Evolutionary conservation across 2,797 vertebrate genomes (phyloP), one percentile per base, ranked within the genome.

Genomic region (Alcedo atthis): DNA sequence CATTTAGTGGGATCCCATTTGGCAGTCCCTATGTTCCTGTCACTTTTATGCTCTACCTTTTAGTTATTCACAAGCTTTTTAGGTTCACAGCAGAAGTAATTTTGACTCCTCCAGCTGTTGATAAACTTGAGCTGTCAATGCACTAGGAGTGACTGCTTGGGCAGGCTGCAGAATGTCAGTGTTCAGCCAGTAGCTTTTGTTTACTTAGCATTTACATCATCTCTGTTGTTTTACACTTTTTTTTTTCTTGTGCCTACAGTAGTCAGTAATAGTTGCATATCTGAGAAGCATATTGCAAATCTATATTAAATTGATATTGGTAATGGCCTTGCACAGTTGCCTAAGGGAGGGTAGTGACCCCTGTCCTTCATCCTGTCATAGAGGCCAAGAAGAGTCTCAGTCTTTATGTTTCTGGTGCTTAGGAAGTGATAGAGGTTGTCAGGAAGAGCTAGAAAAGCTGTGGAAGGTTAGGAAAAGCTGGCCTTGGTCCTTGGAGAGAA

Each of bases 71-170:
- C 35, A 21, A 78, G 69, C 77, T 94, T 82, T 67, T 42, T 88
- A 90, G 76, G 57, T 92, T 91, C 15, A 20, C 43, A 63, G 77
- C 21, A 89, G 89, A 91, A 94, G 86, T 87, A 85, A 92, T 93
- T 83, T 91, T 85, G 87, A 92, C 87, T 93, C 59, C 78, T 81
- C 81, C 73, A 90, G 93, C 91, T 92, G 86, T 87, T 95, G 91
- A 90, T 92, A 95, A 92, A 92, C 69, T 87, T 42, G 33, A 91
- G 68, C 78, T 96, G 90, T 90, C 90, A 87, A 12, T 81, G 66
- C 69, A 79, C 30, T 68, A 55, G 79, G 58, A 63, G 28, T 15
- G 11, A 88, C 80, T 80, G 12, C 90, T 96, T 51, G 22, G 58
- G 68, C 49, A 91, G 86, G 51, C 63, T 77, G 15, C 61, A 84